Percentiles rank a stretch among this genome's conserved stretches.
These are phyloP conservation scores for Tetramorium parvispinum DNA, from an alignment of 1,140 invertebrate genomes.

Conservation along the genomic window DNA sequence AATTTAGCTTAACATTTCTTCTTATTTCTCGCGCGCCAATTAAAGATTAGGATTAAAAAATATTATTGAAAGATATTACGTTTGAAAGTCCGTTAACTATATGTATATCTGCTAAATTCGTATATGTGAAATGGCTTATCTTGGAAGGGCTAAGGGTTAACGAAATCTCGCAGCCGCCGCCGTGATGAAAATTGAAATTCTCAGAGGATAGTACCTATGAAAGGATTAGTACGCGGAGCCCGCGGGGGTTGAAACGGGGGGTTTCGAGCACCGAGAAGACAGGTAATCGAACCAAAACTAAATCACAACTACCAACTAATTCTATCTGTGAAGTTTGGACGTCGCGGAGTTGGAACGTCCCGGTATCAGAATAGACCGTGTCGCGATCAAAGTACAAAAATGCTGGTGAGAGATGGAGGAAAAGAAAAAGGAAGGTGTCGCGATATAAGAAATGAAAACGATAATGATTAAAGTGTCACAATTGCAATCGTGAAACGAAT, in stretches of 20 bases:
- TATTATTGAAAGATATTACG: background rate
- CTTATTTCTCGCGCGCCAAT: background rate
- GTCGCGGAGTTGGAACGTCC: slow-evolving; percentile 27
- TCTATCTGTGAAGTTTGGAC: slow-evolving; percentile 67
- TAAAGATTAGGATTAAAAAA: too few relatives aligned
- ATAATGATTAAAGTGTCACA: background rate
- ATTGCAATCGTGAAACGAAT: background rate
- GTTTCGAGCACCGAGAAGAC: background rate
- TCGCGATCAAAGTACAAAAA: background rate
- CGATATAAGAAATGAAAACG: background rate
- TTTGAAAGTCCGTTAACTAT: slow-evolving; percentile 21
- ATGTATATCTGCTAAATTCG: background rate
- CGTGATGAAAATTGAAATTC: slow-evolving; percentile 77
- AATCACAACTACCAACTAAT: slow-evolving; percentile 79
- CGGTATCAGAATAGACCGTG: background rate
- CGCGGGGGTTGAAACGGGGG: background rate
- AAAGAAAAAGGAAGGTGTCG: background rate
- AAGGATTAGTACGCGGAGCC: slow-evolving; percentile 47
- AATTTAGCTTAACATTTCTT: background rate
- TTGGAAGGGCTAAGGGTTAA: slow-evolving; percentile 45
- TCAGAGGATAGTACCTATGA: slow-evolving; percentile 41
- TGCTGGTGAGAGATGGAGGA: background rate
- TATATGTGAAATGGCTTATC: slow-evolving; percentile 38
- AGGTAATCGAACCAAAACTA: slow-evolving; percentile 72
- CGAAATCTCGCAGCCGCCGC: slow-evolving; percentile 39